phyloP scores from a whole-genome alignment of 2,888 invertebrate species.

The Trisateles emortualis region DNA sequence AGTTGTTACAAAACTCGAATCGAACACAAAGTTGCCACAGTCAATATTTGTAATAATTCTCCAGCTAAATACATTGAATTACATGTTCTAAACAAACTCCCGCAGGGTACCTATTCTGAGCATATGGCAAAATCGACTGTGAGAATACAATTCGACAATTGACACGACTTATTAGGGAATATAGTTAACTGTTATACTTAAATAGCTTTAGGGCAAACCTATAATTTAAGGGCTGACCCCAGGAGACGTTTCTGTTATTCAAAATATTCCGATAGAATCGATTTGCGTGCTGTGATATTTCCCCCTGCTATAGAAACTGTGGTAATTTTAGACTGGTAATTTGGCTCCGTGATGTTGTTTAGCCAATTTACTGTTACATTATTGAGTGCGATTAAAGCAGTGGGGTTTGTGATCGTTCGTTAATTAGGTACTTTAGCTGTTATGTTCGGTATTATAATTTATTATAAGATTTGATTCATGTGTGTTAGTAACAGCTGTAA shows the following conservation, averaged over 20 bases:
- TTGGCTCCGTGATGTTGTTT: conserved; percentile 53
- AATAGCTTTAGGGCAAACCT: conserved; percentile 79
- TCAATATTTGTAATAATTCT: conserved; percentile 33
- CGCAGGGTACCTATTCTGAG: conserved; percentile 55
- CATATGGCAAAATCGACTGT: conserved; percentile 68
- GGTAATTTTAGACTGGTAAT: conserved; percentile 69
- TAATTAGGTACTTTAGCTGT: conserved; percentile 54
- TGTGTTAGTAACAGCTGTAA: conserved; percentile 35
- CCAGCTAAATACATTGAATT: conserved; percentile 20
- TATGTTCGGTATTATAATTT: conserved; percentile 39
- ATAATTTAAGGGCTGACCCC: conserved; percentile 78
- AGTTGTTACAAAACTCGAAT: conserved; percentile 37
- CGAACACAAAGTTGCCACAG: conserved; percentile 25
- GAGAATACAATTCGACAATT: conserved; percentile 70
- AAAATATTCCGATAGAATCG: conserved; percentile 67
- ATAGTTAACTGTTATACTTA: conserved; percentile 70
- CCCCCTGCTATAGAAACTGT: conserved; percentile 52
- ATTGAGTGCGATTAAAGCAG: conserved; percentile 58
- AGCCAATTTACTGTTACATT: conserved; percentile 61
- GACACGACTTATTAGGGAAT: conserved; percentile 80
- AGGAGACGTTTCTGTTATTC: conserved; percentile 64
- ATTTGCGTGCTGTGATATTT: conserved; percentile 73
- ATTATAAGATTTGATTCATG: conserved; percentile 22
- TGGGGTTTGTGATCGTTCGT: conserved; percentile 57
- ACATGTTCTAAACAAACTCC: conserved; percentile 29